Conservation (phyloP, 1,140 invertebrate species). For the Leptonema lineaticorne region DNA sequence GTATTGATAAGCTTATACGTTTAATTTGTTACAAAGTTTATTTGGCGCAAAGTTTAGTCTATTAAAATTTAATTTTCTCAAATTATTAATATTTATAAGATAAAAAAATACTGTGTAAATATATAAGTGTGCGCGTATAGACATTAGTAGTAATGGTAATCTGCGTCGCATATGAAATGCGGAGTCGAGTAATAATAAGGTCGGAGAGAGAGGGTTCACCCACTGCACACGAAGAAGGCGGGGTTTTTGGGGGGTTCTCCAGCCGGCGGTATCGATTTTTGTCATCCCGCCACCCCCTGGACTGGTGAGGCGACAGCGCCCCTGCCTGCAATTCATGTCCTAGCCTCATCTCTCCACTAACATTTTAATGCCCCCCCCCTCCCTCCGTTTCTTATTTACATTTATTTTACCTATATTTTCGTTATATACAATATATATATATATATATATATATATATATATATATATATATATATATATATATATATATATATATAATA, state of each 20-base stretch:
- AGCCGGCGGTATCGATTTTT: slow-evolving; percentile 52
- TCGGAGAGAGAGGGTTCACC: background rate
- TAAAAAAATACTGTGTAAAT: too few relatives aligned
- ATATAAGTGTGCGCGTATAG: background rate
- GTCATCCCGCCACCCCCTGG: slow-evolving; percentile 49
- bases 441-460: too few relatives aligned
- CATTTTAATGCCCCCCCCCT: background rate
- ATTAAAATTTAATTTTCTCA: too few relatives aligned
- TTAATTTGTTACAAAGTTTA: too few relatives aligned
- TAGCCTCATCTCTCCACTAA: background rate
- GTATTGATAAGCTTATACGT: too few relatives aligned
- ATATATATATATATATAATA: too few relatives aligned
- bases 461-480: too few relatives aligned
- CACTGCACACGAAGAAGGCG: background rate
- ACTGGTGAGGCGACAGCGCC: background rate
- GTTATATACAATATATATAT: too few relatives aligned
- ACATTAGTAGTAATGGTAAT: background rate
- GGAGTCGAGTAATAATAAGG: slow-evolving; percentile 4
- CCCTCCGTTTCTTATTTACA: too few relatives aligned
- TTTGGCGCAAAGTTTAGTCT: too few relatives aligned
- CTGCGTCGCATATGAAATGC: slow-evolving; percentile 15
- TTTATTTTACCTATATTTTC: too few relatives aligned
- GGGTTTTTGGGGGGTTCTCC: slow-evolving; percentile 45
- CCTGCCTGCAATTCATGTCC: slow-evolving; percentile 1
- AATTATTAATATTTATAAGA: too few relatives aligned